Percentiles rank a stretch among this genome's conserved stretches.
Conservation (phyloP, 2,113 vertebrate genomes). For the Mastomys coucha region DNA sequence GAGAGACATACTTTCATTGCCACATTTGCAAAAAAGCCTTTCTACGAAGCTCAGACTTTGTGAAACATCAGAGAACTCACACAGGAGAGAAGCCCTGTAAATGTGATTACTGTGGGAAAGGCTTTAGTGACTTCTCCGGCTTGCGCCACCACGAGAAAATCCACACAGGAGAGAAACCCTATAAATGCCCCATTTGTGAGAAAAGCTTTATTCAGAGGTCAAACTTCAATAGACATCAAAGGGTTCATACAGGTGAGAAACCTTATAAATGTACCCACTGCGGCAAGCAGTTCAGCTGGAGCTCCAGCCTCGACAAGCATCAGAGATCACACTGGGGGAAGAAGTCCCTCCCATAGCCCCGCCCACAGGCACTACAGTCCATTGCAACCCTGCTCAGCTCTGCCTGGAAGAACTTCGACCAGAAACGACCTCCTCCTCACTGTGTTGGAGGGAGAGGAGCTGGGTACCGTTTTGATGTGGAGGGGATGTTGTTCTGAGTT, state of each 20-base stretch:
- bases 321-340: conserved; percentile 81
- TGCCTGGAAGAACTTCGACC: not conserved
- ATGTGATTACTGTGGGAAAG: conserved; percentile 80
- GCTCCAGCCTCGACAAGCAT: conserved; percentile 82
- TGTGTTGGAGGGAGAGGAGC: not conserved
- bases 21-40: conserved; percentile 78
- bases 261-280: conserved; percentile 81
- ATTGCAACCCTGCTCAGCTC: not conserved
- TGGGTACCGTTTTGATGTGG: not conserved
- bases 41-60: conserved; percentile 75
- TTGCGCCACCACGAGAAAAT: conserved; percentile 80
- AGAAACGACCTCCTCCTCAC: not conserved
- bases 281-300: conserved; percentile 82
- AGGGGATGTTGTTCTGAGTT: not conserved
- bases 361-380: not conserved
- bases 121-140: conserved; percentile 80
- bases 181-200: conserved; percentile 81
- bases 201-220: conserved; percentile 83
- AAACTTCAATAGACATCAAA: conserved; percentile 80
- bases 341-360: conserved; percentile 63
- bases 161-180: conserved; percentile 83
- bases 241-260: conserved; percentile 82
- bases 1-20: conserved; percentile 77
- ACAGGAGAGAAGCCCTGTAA: conserved; percentile 81
- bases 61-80: conserved; percentile 80